Conservation (phyloP, 1,140 invertebrate genomes). For the Drosophila nigrodunni region DNA sequence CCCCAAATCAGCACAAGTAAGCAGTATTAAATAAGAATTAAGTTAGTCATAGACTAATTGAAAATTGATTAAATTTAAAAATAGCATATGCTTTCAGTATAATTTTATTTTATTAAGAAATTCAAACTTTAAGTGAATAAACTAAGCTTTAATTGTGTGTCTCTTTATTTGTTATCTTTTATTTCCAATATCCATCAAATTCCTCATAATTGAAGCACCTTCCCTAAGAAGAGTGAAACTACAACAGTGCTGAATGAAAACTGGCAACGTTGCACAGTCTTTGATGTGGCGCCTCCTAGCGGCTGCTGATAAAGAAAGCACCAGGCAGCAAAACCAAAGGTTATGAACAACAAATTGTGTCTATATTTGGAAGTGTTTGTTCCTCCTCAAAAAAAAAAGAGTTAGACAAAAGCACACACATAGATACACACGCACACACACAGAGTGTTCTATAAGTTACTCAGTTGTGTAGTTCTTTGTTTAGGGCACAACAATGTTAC, state of each 20-base stretch:
- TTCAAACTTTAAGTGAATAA: too few species aligned
- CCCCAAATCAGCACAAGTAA: background rate
- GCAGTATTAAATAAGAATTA: background rate
- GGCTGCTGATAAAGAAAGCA: slow-evolving; percentile 4
- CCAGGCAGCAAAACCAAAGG: slow-evolving; percentile 9
- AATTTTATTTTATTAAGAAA: too few species aligned
- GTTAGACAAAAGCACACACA: slow-evolving; percentile 2
- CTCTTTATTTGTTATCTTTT: too few species aligned
- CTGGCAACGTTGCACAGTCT: slow-evolving; percentile 32
- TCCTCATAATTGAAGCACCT: background rate
- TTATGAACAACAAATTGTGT: background rate
- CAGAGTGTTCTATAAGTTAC: slow-evolving; percentile 6
- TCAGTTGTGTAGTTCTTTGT: background rate
- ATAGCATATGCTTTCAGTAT: too few species aligned
- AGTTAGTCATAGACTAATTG: too few species aligned
- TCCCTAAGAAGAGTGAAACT: slow-evolving; percentile 42
- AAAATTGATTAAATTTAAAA: too few species aligned
- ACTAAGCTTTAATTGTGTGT: too few species aligned
- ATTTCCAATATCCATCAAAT: too few species aligned
- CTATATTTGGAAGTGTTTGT: background rate
- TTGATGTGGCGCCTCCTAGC: slow-evolving; percentile 4
- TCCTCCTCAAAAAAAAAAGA: background rate
- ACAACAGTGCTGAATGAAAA: slow-evolving; percentile 35
- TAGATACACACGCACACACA: background rate
- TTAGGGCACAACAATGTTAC: background rate